Evolutionary conservation across 2,113 vertebrate species (phyloP).

Genomic region (Bujurquina vittata): DNA sequence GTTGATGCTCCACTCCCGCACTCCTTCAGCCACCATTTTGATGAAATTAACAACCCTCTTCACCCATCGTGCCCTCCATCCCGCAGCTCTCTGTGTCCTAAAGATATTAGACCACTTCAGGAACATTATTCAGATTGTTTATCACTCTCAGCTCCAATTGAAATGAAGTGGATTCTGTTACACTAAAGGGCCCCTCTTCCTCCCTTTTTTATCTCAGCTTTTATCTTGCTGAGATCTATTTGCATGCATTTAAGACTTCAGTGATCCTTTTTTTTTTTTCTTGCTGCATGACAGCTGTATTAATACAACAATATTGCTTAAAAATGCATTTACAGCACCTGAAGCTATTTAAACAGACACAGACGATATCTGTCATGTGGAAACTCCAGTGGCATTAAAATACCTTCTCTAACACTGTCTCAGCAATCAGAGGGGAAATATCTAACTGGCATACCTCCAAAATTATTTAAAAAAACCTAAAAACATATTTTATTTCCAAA

Average conservation of each 20-base stretch:
- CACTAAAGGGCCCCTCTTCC: constrained; percentile 44
- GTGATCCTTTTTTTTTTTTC: not conserved
- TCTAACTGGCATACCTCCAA: not conserved
- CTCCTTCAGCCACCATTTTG: constrained; percentile 69
- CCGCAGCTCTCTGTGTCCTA: constrained; percentile 58
- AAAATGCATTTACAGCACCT: not conserved
- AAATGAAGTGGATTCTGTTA: constrained; percentile 76
- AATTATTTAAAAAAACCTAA: too few species aligned
- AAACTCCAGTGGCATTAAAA: not conserved
- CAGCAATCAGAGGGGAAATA: not conserved
- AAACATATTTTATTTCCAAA: too few species aligned
- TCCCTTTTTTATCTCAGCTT: constrained; percentile 11
- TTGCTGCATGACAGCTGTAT: not conserved
- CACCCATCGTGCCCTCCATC: constrained; percentile 54
- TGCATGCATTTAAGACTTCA: not conserved
- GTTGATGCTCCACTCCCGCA: constrained; percentile 65
- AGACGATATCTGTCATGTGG: not conserved
- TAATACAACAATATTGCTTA: not conserved
- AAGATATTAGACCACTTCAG: constrained; percentile 77
- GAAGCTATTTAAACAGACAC: not conserved
- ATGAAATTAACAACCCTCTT: constrained; percentile 77
- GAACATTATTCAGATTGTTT: constrained; percentile 78
- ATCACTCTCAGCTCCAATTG: constrained; percentile 74
- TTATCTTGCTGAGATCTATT: not conserved
- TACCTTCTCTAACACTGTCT: not conserved